Base-by-base conservation (phyloP, 2,888 invertebrate species). In the Agapostemon virescens region DNA sequence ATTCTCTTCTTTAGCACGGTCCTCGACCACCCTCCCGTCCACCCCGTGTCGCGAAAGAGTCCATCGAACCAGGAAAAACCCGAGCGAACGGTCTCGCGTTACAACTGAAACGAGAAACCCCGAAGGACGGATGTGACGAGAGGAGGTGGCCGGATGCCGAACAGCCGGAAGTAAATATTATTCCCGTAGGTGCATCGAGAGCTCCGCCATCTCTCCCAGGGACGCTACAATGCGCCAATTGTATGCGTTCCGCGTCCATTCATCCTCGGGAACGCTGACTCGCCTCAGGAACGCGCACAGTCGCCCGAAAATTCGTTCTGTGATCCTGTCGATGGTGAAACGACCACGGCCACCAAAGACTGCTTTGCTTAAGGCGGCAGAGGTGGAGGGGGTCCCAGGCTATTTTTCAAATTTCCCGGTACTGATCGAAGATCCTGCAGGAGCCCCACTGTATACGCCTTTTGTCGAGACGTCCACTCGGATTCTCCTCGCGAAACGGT, bases 91-190 rank as follows among this genome's bases (percentile, higher is more conserved):
- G 83, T 76, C 45, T 82, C 76, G 68, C 20, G 58, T 82, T 78
- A 82, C 83, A n/a, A n/a, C 26, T 20, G 61, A 33, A 20, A 33
- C 6, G 13, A 13, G 20, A 58, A 33, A 30, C 7, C n/a, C 20
- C 33, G 1, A 17, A 30, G 67, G 61, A 79, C 45, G 73, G 77
- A 23, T 75, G 81, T 82, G 81, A 76, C 79, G 82, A 82, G 82
- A 82, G 69, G 82, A 82, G 69, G 11, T 9, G 73, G 61, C 77
- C 82, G 82, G 82, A 83, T 83, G 82, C 64, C 74, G 66, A 55
- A 26, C 80, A 75, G 79, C 89, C 89, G 90, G 90, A 91, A 89
- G 91, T 89, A 89, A 91, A 90, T 89, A 90, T 91, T 91, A 90
- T 90, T 91, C 87, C 82, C 78, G 79, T 82, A 80, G 84, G 70